Evolutionary conservation across 1,140 invertebrate species (phyloP).

Genomic region (Anthonomus grandis): DNA sequence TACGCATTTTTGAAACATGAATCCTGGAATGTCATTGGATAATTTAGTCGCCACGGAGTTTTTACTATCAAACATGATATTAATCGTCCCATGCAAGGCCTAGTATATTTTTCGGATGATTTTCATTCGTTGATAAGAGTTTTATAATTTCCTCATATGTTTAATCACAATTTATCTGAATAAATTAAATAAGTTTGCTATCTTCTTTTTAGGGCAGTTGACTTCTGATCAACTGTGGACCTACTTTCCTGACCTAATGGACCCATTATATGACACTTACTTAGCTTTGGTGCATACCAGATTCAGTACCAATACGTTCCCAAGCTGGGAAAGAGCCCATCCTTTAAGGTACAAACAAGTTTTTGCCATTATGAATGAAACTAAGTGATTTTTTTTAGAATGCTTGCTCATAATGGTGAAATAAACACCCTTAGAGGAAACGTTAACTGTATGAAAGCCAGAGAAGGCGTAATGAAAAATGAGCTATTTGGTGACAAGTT

Average conservation of each 20-base stretch:
- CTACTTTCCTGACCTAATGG: constrained; percentile 61
- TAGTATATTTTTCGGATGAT: no score
- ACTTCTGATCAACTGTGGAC: constrained; percentile 93
- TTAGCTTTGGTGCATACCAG: constrained; percentile 92
- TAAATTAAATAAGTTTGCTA: not conserved
- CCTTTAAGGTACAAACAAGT: constrained; percentile 75
- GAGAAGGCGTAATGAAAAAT: constrained; percentile 97
- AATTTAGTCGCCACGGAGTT: no score
- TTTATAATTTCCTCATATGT: no score
- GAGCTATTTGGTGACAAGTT: constrained; percentile 71
- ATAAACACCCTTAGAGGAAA: constrained; percentile 98
- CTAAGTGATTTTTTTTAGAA: constrained; percentile 60
- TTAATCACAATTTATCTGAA: not conserved
- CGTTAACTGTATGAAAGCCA: constrained; percentile 96
- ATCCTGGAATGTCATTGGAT: no score
- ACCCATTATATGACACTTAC: constrained; percentile 90
- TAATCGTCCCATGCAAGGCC: no score
- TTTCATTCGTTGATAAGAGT: no score
- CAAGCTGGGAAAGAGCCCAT: constrained; percentile 98
- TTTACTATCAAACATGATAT: no score
- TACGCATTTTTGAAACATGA: no score
- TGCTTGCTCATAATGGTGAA: constrained; percentile 98
- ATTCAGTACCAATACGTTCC: constrained; percentile 99
- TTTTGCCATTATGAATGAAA: not conserved
- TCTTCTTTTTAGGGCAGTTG: constrained; percentile 63